Conservation (phyloP, 2,888 invertebrate species). For the Brachynemurus nebulosus region DNA sequence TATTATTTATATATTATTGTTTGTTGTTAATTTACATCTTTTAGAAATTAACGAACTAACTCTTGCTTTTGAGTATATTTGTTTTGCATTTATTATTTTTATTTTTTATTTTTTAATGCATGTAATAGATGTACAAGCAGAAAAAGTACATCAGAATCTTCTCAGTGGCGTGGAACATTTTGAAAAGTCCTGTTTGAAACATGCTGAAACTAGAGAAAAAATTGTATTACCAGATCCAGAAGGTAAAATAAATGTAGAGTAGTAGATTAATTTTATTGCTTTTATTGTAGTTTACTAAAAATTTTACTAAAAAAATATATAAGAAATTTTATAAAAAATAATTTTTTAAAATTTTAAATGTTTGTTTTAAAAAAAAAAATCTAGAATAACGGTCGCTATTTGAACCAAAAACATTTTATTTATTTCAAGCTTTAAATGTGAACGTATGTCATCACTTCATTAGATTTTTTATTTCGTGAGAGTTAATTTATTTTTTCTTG, state of each 20-base stretch:
- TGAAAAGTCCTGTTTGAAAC: constrained; percentile 59
- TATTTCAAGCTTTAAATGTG: too few species aligned
- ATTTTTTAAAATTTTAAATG: too few species aligned
- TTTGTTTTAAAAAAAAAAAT: too few species aligned
- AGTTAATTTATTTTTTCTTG: too few species aligned
- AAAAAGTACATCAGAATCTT: constrained; percentile 57
- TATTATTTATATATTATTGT: too few species aligned
- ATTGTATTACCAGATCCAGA: constrained; percentile 58
- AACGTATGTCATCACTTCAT: too few species aligned
- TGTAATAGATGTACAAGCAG: constrained; percentile 51
- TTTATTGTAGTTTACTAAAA: background rate
- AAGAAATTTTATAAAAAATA: constrained; percentile 9
- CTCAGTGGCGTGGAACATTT: constrained; percentile 59
- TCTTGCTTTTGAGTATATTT: too few species aligned
- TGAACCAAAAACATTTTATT: too few species aligned
- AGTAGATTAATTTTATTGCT: constrained; percentile 4
- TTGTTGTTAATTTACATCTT: too few species aligned
- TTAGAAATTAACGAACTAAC: too few species aligned
- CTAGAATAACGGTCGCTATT: too few species aligned
- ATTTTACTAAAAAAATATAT: constrained; percentile 7
- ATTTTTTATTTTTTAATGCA: constrained; percentile 14
- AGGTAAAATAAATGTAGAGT: constrained; percentile 26
- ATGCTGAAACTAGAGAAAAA: constrained; percentile 59
- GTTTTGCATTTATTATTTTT: constrained; percentile 16
- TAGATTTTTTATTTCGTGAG: too few species aligned